Conservation (phyloP, 1,140 invertebrate genomes). For the Lamellibrachia luymesi region DNA sequence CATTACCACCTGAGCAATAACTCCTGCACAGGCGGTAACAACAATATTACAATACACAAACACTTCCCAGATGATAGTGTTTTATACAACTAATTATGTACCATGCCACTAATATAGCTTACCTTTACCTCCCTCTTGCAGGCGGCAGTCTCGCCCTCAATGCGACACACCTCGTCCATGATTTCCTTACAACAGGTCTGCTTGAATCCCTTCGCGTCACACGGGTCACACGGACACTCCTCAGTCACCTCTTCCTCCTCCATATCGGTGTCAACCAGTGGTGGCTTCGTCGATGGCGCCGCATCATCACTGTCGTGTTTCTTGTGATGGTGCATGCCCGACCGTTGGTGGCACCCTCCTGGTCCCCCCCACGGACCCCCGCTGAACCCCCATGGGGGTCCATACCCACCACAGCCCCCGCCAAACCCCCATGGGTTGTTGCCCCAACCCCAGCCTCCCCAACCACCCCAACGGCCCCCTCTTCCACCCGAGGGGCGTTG, state of each 20-base stretch:
- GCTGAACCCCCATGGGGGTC: no score
- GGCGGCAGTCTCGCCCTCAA: background rate
- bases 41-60: no score
- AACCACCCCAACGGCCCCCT: constrained; percentile 12
- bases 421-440: constrained; percentile 15
- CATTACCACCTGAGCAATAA: no score
- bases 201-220: background rate
- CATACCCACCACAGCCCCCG: constrained; percentile 15
- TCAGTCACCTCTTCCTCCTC: background rate
- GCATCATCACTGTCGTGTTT: background rate
- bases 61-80: no score
- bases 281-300: background rate
- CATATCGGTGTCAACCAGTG: background rate
- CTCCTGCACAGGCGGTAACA: no score
- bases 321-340: constrained; percentile 11
- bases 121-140: background rate
- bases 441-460: constrained; percentile 20
- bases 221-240: background rate
- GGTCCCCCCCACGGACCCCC: constrained; percentile 28
- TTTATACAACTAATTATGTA: no score
- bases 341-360: constrained; percentile 20
- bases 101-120: no score
- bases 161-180: background rate
- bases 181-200: background rate
- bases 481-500: constrained; percentile 9